phyloP scores from a whole-genome alignment of 2,113 vertebrate species.

The Nibea coibor region DNA sequence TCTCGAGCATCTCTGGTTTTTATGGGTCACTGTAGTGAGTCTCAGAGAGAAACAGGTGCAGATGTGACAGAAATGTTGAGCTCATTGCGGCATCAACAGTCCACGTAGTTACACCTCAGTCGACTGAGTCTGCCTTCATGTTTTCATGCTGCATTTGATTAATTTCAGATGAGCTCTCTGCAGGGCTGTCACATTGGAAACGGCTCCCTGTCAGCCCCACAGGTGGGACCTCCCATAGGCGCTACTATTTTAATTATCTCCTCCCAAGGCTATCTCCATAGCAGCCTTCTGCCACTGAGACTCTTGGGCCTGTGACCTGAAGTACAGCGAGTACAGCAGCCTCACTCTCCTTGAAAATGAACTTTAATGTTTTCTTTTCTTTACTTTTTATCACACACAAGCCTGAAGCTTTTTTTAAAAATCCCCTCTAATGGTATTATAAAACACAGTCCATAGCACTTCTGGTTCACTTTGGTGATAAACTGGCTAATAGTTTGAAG shows the following conservation, averaged over 20 bases:
- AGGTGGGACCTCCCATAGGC: conserved; percentile 74
- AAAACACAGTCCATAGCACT: not conserved
- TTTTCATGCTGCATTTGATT: conserved; percentile 70
- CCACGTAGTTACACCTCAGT: conserved; percentile 5
- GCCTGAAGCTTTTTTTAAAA: not conserved
- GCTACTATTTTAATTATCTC: conserved; percentile 83
- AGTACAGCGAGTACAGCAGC: not conserved
- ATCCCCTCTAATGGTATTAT: not conserved
- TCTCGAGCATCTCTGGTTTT: conserved; percentile 6
- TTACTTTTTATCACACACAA: not conserved
- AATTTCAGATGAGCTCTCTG: conserved; percentile 73
- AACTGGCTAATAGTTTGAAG: conserved; percentile 56
- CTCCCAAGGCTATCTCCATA: conserved; percentile 72
- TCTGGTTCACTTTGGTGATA: conserved; percentile 40
- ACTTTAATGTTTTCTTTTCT: not conserved
- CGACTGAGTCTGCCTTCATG: conserved; percentile 30
- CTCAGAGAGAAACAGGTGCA: not conserved
- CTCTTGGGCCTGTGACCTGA: conserved; percentile 25
- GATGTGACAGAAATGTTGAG: conserved; percentile 23
- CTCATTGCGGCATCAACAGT: conserved; percentile 6
- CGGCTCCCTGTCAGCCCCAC: conserved; percentile 51
- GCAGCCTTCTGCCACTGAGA: conserved; percentile 50
- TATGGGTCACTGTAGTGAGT: not conserved
- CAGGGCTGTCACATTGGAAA: conserved; percentile 68
- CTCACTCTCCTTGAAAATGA: not conserved